Base-by-base conservation (phyloP, 2,113 vertebrate genomes). In the Globicephala melas region DNA sequence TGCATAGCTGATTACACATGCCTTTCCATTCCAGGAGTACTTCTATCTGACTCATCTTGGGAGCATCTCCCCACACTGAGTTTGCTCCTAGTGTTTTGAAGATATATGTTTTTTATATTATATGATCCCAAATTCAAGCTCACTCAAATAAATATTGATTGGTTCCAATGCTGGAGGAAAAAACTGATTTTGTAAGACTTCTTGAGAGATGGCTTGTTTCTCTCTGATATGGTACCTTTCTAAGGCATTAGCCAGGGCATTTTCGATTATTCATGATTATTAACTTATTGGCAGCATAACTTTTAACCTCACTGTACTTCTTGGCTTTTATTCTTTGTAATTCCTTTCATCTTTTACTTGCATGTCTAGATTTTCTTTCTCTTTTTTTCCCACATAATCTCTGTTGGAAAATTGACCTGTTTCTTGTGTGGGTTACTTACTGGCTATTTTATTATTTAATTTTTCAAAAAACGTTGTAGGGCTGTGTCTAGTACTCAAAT, bases 341-440 rank as follows among this genome's bases (percentile, higher is more conserved):
- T 77, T 68, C 9, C 33, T 95, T 94, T 86, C 36, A 41, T 81
- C n/a, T 93, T 93, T 96, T 55, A 88, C 5, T 92, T 87, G 31
- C 12, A 8, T 63, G 31, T 62, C 25, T 60, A 84, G 47, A 70
- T 84, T 96, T 44, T 31, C 7, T 62, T 80, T 91, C 15, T 23
- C 3, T 67, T 68, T 25, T 65, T 20, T 5, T 10, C 2, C 13
- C 8, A 20, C 28, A 28, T 82, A 92, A 89, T 58, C 14, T 90
- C n/a, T 85, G 38, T 26, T 38, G 33, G 41, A 23, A 21, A 86
- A 9, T 50, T 86, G 79, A 68, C 74, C 60, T 74, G 1, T 91
- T 88, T 81, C 23, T 97, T 88, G 10, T 6, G 11, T 74, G 0
- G 15, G 33, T 47, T 97, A 26, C 33, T 79, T 88, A 81, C 38